Base-by-base conservation (phyloP, 1,140 invertebrate species). In the Latrodectus geometricus region DNA sequence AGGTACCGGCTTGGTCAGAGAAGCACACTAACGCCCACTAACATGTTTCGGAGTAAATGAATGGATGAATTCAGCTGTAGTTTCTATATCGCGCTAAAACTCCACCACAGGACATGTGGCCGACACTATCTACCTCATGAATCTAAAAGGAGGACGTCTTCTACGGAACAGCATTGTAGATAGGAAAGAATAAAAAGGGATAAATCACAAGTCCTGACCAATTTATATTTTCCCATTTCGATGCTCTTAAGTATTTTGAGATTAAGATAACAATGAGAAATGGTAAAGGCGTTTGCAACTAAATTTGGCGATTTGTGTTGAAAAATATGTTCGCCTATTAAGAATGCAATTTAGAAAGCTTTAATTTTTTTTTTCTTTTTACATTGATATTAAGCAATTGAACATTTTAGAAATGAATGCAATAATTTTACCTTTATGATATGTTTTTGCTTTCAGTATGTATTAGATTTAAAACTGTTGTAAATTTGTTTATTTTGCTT, bases 111-210 rank as follows among this genome's bases (percentile, higher is more conserved):
- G 35, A 68, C 61, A 61, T 78, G 56, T 21, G 61, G 17, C 66
- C 23, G 76, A 78, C 76, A 61, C 66, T 78, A 78, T 78, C 76
- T 78, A 20, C 23, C 66, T 78, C 50, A 78, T 78, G 76, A 68
- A 78, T 78, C 76, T 78, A 68, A 76, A 78, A 66, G 76, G 76
- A 61, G 23, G 66, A 49, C 76, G 49, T 49, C 66, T 78, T 54
- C 54, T 56, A n/a, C 11, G 35, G n/a, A 61, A 8, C 23, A 54
- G 74, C 74, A 5, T 52, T 21, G 52, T 23, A 66, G 76, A 66
- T 76, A 66, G 56, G n/a, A 35, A 20, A 56, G n/a, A n/a, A 23
- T 61, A 78, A 78, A 56, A 75, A 66, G 23, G 76, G 0, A 14
- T 78, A 69, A 61, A 61, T 76, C 54, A 5, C 52, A 56, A 54